Evolutionary conservation across 2,113 vertebrate species (phyloP).

Genomic region (Toxotes jaculatrix): DNA sequence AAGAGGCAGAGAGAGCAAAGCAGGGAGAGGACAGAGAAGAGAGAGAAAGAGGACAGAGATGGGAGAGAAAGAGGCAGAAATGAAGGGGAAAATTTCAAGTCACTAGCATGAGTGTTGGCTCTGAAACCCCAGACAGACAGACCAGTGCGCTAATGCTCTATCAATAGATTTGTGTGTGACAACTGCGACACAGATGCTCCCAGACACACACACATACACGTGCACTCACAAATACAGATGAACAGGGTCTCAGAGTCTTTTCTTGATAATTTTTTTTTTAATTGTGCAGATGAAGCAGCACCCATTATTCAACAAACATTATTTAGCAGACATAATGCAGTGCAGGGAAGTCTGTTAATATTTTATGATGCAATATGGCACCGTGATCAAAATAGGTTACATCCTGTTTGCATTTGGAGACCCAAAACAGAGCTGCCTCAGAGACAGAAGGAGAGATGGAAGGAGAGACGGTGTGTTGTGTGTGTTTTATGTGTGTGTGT

Average conservation of each 20-base stretch:
- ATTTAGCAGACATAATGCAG: slow-evolving; percentile 79
- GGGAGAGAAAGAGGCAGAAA: slow-evolving; percentile 54
- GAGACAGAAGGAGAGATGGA: slow-evolving; percentile 57
- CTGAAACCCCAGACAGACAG: slow-evolving; percentile 34
- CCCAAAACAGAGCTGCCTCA: slow-evolving; percentile 70
- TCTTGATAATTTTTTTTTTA: neutral
- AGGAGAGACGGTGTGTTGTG: slow-evolving; percentile 31
- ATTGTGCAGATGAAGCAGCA: slow-evolving; percentile 29
- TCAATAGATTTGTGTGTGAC: slow-evolving; percentile 60
- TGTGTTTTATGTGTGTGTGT: slow-evolving; percentile 17
- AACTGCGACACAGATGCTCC: slow-evolving; percentile 57
- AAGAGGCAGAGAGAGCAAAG: slow-evolving; percentile 46
- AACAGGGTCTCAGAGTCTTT: neutral
- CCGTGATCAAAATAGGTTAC: slow-evolving; percentile 84
- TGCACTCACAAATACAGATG: slow-evolving; percentile 3
- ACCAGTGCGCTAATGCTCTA: slow-evolving; percentile 49
- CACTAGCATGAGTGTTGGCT: slow-evolving; percentile 43
- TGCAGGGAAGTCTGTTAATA: slow-evolving; percentile 80
- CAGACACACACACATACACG: slow-evolving; percentile 31
- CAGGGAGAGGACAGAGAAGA: slow-evolving; percentile 36
- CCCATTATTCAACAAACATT: slow-evolving; percentile 70
- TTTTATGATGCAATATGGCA: slow-evolving; percentile 88
- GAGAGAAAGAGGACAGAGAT: slow-evolving; percentile 37
- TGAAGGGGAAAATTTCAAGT: slow-evolving; percentile 54
- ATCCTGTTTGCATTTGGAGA: slow-evolving; percentile 81